phyloP scores from a whole-genome alignment of 1,140 invertebrate species.

The Drosophila pandora region DNA sequence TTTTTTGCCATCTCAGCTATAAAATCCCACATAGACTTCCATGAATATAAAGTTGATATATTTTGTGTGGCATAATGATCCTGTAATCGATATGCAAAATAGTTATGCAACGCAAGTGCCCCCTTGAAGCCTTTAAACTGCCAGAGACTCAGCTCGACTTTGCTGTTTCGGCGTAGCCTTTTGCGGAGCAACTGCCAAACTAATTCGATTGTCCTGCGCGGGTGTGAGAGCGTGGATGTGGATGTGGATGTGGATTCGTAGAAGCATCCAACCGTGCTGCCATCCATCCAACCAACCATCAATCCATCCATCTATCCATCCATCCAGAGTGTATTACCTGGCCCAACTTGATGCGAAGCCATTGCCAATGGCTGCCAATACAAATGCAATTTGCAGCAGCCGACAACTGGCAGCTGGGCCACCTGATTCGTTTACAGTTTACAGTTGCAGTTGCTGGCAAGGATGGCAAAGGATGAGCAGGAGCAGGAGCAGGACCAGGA shows the following conservation, averaged over 20 bases:
- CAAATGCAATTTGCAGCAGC: constrained; percentile 77
- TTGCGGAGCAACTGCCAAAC: constrained; percentile 67
- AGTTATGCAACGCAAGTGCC: constrained; percentile 26
- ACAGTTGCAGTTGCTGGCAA: constrained; percentile 4
- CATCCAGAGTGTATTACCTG: constrained; percentile 43
- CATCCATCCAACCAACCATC: neutral
- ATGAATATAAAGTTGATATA: constrained; percentile 56
- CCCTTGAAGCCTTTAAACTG: constrained; percentile 1
- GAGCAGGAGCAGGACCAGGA: constrained; percentile 3
- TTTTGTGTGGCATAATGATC: constrained; percentile 47
- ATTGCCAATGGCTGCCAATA: constrained; percentile 76
- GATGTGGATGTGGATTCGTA: constrained; percentile 3
- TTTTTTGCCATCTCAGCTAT: constrained; percentile 5
- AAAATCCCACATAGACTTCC: constrained; percentile 11
- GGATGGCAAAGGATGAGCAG: constrained; percentile 2
- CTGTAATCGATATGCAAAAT: constrained; percentile 55
- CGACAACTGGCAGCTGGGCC: constrained; percentile 77
- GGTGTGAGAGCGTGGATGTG: constrained; percentile 10
- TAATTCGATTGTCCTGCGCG: constrained; percentile 76
- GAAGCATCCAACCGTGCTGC: constrained; percentile 2
- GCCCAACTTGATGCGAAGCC: constrained; percentile 31
- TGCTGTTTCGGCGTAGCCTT: constrained; percentile 17
- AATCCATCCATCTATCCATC: neutral
- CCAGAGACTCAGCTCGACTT: neutral
- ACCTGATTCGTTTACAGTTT: constrained; percentile 74